A percentile compares a stretch with the other conserved stretches of the same genome.
Evolutionary conservation across 2,113 vertebrate genomes (phyloP).

Genomic region (Serilophus lunatus): DNA sequence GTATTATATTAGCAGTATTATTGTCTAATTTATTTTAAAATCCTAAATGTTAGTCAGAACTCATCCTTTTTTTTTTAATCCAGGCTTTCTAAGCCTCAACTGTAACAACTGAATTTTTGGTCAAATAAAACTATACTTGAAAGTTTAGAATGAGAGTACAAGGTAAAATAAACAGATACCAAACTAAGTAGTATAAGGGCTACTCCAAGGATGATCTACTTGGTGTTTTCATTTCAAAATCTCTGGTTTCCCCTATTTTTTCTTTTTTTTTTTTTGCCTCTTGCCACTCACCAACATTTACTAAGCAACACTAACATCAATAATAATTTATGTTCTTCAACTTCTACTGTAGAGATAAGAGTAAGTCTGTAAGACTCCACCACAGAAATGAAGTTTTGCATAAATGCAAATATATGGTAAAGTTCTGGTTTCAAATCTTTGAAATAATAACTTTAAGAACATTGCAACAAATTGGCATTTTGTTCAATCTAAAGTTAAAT

Average conservation of each 20-base stretch:
- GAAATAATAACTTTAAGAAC: not conserved
- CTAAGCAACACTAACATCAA: not conserved
- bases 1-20: not conserved
- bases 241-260: not conserved
- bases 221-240: not conserved
- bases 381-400: not conserved
- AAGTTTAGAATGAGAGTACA: not conserved
- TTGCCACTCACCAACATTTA: not conserved
- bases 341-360: not conserved
- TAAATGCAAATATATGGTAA: not conserved
- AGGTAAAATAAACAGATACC: not conserved
- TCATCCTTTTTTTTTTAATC: rapidly evolving
- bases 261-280: not conserved
- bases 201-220: not conserved
- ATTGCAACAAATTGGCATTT: not conserved
- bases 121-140: not conserved
- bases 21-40: not conserved
- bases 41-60: not conserved
- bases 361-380: not conserved
- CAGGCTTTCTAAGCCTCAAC: not conserved
- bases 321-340: not conserved
- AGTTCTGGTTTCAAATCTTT: not conserved
- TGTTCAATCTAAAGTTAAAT: not conserved
- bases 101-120: not conserved
- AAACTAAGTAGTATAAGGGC: not conserved